Evolutionary conservation across 2,113 vertebrate genomes (phyloP).

Genomic region (Catagonus wagneri): DNA sequence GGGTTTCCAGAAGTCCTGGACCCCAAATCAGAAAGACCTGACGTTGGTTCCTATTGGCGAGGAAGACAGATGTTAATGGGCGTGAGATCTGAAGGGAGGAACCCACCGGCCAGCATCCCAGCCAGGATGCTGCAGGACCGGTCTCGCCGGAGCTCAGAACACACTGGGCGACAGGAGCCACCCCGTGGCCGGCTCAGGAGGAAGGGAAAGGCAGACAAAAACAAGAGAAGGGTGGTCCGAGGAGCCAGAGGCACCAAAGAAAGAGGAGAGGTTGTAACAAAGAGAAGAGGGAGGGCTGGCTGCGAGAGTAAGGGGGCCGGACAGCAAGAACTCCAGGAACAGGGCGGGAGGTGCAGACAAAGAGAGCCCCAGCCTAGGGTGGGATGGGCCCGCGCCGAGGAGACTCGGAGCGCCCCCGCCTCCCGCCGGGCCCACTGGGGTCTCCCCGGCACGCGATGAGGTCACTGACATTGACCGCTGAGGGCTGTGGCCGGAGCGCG

Average conservation of each 20-base stretch:
- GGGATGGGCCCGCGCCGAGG: background rate
- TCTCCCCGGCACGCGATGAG: background rate
- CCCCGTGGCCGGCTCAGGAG: constrained; percentile 64
- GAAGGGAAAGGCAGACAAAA: background rate
- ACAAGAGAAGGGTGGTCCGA: background rate
- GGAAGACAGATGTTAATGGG: constrained; percentile 78
- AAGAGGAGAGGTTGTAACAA: constrained; percentile 48
- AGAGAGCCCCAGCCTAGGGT: rapidly evolving
- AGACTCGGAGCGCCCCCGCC: background rate
- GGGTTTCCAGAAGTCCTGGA: constrained; percentile 80
- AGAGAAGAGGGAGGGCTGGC: constrained; percentile 20
- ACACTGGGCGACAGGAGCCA: constrained; percentile 65
- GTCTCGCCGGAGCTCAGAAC: constrained; percentile 41
- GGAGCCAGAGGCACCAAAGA: background rate
- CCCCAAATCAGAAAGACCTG: constrained; percentile 72
- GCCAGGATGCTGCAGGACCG: constrained; percentile 73
- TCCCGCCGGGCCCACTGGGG: background rate
- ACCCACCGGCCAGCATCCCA: constrained; percentile 70
- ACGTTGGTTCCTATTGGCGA: constrained; percentile 67
- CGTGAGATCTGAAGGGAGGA: constrained; percentile 72
- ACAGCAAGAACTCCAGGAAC: background rate
- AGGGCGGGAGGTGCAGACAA: background rate
- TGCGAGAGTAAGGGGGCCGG: background rate
- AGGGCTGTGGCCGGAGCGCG: background rate
- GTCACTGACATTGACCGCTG: background rate